Evolutionary conservation across 2,113 vertebrate species (phyloP), one percentile per base, ranked within the genome.

Genomic region (Podarcis raffonei): DNA sequence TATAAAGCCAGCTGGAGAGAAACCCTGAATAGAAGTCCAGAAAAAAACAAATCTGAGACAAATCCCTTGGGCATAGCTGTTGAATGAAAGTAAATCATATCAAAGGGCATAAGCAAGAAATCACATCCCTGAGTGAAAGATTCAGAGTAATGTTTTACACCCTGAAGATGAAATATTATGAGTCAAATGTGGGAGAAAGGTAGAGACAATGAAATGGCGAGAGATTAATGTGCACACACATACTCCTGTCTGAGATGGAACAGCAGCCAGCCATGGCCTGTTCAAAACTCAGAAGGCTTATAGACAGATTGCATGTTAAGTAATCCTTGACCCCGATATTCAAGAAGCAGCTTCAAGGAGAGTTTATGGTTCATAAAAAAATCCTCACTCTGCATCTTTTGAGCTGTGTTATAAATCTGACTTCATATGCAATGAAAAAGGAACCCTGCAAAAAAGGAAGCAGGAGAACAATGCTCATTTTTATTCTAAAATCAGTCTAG

Each of bases 31-130:
- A 81, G 39, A 88, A 86, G 62, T 66, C 22, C 7, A 66, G 86
- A 86, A 88, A 65, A 65, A 35, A 48, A 35, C 6, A 76, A 68
- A 92, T 59, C 79, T 87, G 94, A 69, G 89, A n/a, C 0, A 32
- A 81, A 6, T 8, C 2, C 68, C 13, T 79, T 84, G 84, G 16
- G 69, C 83, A 5, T 9, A 48, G 59, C 39, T 65, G 72, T 69
- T 83, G 62, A 75, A 83, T 6, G 48, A 86, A 39, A 76, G 74
- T 13, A 71, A 37, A 42, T 76, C 23, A 23, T 76, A 27, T 23
- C 8, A 69, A 68, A 42, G 59, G 57, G 23, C 8, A 2, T n/a
- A 25, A 83, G 11, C 16, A 77, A 87, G 11, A 42, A 65, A 27
- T 0, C 23, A 37, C 35, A 39, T 39, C 35, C 18, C 9, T 22